Conservation (phyloP, 2,113 vertebrate species). For the Bufo gargarizans region DNA sequence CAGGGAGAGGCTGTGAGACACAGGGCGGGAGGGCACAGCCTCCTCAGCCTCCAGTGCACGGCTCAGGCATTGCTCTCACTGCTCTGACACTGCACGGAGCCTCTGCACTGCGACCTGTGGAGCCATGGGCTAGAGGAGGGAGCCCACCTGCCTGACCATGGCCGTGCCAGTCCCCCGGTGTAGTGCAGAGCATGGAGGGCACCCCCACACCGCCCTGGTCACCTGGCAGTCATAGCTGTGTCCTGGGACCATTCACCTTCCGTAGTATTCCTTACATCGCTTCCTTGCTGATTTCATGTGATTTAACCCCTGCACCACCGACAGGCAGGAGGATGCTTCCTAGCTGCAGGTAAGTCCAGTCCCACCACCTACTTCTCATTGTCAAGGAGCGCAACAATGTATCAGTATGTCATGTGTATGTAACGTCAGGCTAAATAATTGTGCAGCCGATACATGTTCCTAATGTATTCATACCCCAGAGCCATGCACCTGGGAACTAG, state of each 20-base stretch:
- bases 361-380: not conserved
- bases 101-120: not conserved
- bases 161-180: not conserved
- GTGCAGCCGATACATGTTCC: not conserved
- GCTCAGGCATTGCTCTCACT: conserved; percentile 1
- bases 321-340: conserved; percentile 51
- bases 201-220: conserved; percentile 5
- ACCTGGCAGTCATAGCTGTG: not conserved
- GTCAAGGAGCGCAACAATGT: not conserved
- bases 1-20: conserved; percentile 27
- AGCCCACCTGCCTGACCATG: conserved; percentile 24
- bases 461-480: conserved; percentile 18
- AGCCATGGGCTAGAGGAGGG: conserved; percentile 40
- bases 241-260: not conserved
- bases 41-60: conserved; percentile 12
- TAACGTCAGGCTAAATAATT: not conserved
- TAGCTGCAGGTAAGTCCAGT: conserved; percentile 43
- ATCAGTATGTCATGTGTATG: not conserved
- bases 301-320: conserved; percentile 44
- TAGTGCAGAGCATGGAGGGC: not conserved
- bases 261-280: not conserved
- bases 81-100: not conserved
- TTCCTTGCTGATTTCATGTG: conserved; percentile 26
- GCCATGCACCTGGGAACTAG: conserved; percentile 34
- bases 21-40: conserved; percentile 50